These are phyloP conservation scores for Gobiocypris rarus DNA, from an alignment of 2,113 vertebrate genomes.

Conservation along the genomic window DNA sequence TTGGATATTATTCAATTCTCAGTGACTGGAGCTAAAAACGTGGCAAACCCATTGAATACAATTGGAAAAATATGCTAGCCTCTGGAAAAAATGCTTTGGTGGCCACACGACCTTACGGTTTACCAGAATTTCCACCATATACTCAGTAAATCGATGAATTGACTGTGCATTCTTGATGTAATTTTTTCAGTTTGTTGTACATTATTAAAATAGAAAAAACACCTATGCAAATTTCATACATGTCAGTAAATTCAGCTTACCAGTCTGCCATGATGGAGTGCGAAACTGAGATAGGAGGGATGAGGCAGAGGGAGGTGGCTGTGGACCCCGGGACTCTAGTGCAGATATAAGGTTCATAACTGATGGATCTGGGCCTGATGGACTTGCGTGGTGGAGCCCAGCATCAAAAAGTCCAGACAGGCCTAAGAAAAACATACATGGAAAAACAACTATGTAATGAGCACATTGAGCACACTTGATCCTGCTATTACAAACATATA, in stretches of 20 bases:
- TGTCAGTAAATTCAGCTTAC: constrained; percentile 66
- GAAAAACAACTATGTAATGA: neutral
- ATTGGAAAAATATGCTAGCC: too few species aligned
- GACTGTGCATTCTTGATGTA: neutral
- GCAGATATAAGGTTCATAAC: constrained; percentile 97
- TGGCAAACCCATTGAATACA: too few species aligned
- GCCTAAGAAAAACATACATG: constrained; percentile 69
- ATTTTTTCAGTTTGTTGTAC: neutral
- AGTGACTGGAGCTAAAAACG: too few species aligned
- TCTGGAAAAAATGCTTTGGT: too few species aligned
- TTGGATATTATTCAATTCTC: too few species aligned
- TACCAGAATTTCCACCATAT: neutral
- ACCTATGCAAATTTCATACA: neutral
- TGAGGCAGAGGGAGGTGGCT: constrained; percentile 91
- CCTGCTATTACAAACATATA: neutral
- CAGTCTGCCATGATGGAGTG: constrained; percentile 94
- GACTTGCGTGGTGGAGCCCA: constrained; percentile 89
- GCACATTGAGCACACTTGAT: neutral
- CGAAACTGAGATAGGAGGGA: constrained; percentile 95
- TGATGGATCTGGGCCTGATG: constrained; percentile 87
- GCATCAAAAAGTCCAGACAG: constrained; percentile 92
- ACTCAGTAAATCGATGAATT: neutral
- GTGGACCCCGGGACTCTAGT: constrained; percentile 90
- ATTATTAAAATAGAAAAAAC: neutral
- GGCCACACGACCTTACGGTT: neutral